Base-by-base conservation (phyloP, 2,888 invertebrate species). In the Drosophila buzzatii region DNA sequence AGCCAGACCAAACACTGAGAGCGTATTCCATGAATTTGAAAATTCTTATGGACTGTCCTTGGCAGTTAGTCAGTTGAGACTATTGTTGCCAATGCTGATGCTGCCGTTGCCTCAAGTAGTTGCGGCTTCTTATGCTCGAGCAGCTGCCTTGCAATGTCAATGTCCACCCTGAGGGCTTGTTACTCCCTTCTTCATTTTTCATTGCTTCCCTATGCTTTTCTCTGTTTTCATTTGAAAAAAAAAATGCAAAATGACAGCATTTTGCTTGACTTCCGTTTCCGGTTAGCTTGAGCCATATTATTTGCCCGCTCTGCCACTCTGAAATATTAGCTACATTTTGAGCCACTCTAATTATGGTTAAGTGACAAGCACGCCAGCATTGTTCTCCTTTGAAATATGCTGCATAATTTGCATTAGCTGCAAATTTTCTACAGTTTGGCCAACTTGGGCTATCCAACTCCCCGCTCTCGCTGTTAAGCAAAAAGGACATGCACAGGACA, bases 201-300 rank as follows among this genome's bases (percentile, higher is more conserved):
- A 16, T 3, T 10, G 23, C 23, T 10, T 16, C 7, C 9, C 3
- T 6, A 3, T 23, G 33, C 41, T 55, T 18, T 42, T 42, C 39
- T 35, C 53, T 9, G 53, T 20, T 44, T n/a, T 39, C 55, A n/a
- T 33, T 35, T 56, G 41, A 76, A 82, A 82, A 78, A 82, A 78
- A 82, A 76, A 82, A 84, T 84, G 75, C 74, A 85, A 83, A 81
- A 87, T 87, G 81, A 81, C 85, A 81, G 85, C 79, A 75, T 82
- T 87, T 87, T 85, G 71, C 79, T 77, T 76, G 79, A 85, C 88
- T 85, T 85, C 88, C 81, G 74, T 73, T 82, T 85, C 88, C 88
- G 76, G 87, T 51, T 76, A 78, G 78, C 79, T 66, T 10, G 53
- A 23, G 67, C 49, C 31, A 68, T 70, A 75, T 76, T 80, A 81